phyloP scores from a whole-genome alignment of 2,113 vertebrate genomes.

The Engystomops pustulosus region DNA sequence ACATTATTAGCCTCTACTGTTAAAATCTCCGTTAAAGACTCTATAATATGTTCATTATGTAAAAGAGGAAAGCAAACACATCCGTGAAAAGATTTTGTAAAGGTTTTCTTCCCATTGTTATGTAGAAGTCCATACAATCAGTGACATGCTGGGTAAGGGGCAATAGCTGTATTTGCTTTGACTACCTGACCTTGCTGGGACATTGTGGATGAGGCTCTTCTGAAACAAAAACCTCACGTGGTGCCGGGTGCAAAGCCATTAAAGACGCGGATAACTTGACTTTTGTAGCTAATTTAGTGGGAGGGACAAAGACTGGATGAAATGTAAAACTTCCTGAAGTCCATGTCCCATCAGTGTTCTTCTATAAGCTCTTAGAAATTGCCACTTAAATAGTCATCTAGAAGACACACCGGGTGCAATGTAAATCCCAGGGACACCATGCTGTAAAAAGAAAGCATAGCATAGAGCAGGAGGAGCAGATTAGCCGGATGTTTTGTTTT shows the following conservation, averaged over 20 bases:
- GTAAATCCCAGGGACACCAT: too few relatives aligned
- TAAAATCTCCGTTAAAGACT: constrained; percentile 81
- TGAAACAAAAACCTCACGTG: constrained; percentile 75
- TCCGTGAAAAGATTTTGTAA: constrained; percentile 74
- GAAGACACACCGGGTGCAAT: too few relatives aligned
- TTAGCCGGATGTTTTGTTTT: too few relatives aligned
- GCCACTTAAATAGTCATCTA: constrained; percentile 64
- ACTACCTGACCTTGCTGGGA: constrained; percentile 71
- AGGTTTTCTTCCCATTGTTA: constrained; percentile 79
- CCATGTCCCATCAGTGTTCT: constrained; percentile 75
- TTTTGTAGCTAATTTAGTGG: constrained; percentile 83
- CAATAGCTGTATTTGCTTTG: constrained; percentile 69
- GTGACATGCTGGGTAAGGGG: constrained; percentile 70
- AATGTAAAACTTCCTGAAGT: constrained; percentile 76
- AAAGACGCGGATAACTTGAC: constrained; percentile 81
- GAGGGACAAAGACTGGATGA: constrained; percentile 73
- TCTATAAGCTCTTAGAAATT: constrained; percentile 81
- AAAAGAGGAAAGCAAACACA: constrained; percentile 76
- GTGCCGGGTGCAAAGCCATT: constrained; percentile 67
- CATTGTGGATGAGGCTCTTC: constrained; percentile 74
- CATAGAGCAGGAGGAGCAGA: too few relatives aligned
- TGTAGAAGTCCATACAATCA: constrained; percentile 77
- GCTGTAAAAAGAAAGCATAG: too few relatives aligned
- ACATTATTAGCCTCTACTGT: constrained; percentile 78
- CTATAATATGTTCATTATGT: constrained; percentile 81